Conservation (phyloP, 2,888 invertebrate genomes). For the Cheilosia vernalis region DNA sequence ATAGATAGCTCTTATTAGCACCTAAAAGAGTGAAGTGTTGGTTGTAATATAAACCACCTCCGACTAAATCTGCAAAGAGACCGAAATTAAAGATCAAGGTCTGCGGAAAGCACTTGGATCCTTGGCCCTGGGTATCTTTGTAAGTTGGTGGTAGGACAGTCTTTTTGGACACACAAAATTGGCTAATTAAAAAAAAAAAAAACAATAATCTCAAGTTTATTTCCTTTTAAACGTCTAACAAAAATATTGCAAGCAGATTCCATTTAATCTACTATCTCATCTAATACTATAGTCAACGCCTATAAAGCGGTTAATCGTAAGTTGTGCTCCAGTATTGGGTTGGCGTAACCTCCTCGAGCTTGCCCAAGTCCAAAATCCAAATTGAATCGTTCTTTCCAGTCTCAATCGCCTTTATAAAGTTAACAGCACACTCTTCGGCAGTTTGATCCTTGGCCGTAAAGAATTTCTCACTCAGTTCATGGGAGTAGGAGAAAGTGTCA, state of each 20-base stretch:
- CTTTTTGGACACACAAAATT: too few species aligned
- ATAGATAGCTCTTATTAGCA: too few species aligned
- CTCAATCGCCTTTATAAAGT: conserved; percentile 80
- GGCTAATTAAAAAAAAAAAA: too few species aligned
- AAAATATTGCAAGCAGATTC: background rate
- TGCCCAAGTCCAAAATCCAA: conserved; percentile 80
- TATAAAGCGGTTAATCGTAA: background rate
- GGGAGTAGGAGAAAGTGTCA: conserved; percentile 78
- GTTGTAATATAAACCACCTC: too few species aligned
- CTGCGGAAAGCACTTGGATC: too few species aligned
- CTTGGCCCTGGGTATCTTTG: too few species aligned
- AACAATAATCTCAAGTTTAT: too few species aligned
- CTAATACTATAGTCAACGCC: background rate
- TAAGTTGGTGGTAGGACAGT: too few species aligned
- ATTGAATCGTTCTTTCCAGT: conserved; percentile 79
- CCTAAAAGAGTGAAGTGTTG: too few species aligned
- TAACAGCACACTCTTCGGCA: conserved; percentile 78
- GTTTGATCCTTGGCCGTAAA: conserved; percentile 77
- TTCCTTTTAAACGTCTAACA: too few species aligned
- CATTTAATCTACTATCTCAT: background rate
- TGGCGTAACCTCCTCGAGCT: conserved; percentile 78
- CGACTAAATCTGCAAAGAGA: too few species aligned
- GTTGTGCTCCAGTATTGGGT: conserved; percentile 79
- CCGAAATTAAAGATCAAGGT: too few species aligned
- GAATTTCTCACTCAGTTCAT: conserved; percentile 76